These are phyloP conservation scores for Lithophane ornitopus DNA, from an alignment of 2,888 invertebrate species.

Conservation along the genomic window DNA sequence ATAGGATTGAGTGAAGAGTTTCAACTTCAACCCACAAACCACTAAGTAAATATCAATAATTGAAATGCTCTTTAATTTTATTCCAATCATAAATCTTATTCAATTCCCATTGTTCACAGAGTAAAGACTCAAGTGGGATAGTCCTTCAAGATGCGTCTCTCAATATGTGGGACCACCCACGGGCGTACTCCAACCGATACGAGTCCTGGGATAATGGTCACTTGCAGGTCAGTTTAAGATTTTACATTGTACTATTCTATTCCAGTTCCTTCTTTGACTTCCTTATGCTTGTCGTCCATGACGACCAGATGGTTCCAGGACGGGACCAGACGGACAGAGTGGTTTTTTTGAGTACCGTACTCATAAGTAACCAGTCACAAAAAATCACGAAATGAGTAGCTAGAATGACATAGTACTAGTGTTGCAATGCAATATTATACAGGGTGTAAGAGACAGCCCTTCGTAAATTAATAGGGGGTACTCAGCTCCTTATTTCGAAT, in stretches of 20 bases:
- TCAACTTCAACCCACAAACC: neutral
- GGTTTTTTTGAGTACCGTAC: neutral
- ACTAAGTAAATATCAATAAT: neutral
- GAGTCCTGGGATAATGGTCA: conserved; percentile 93
- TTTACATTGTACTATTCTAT: neutral
- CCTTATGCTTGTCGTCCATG: neutral
- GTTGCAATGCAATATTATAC: neutral
- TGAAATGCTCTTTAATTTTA: neutral
- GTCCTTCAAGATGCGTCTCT: conserved; percentile 93
- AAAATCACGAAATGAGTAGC: neutral
- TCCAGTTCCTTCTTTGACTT: neutral
- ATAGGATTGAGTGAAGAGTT: neutral
- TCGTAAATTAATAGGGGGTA: too few species aligned
- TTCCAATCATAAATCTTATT: conserved; percentile 20
- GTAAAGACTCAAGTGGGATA: conserved; percentile 93
- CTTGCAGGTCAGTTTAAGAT: conserved; percentile 83
- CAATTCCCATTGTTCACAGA: conserved; percentile 89
- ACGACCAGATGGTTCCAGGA: too few species aligned
- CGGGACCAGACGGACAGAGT: too few species aligned
- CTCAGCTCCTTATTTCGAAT: too few species aligned
- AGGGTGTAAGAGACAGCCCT: too few species aligned
- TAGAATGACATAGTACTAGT: neutral
- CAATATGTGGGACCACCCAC: conserved; percentile 95
- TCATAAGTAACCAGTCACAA: neutral
- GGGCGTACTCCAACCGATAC: conserved; percentile 95